These are phyloP conservation scores for Diplodus puntazzo DNA, from an alignment of 2,797 vertebrate species.

Conservation along the genomic window DNA sequence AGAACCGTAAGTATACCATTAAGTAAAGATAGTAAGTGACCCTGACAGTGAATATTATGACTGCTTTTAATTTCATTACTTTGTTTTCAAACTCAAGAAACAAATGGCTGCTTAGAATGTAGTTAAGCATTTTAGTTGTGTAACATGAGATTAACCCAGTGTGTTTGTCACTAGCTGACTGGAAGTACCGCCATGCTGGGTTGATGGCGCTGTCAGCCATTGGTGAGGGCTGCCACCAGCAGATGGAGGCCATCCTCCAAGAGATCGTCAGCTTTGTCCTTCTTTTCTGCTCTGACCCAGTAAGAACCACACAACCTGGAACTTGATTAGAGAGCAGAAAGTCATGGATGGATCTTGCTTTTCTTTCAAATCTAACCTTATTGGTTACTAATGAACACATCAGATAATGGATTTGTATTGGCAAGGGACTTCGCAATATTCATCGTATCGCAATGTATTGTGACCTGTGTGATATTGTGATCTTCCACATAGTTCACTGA, in stretches of 20 bases:
- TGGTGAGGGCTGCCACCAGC: slow-evolving; percentile 98
- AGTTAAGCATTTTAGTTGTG: not conserved
- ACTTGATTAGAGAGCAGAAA: not conserved
- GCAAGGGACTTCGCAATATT: too few species aligned
- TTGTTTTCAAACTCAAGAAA: too few species aligned
- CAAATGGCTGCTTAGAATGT: not conserved
- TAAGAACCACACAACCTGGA: slow-evolving; percentile 76
- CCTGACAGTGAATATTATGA: not conserved
- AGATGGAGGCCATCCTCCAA: slow-evolving; percentile 98
- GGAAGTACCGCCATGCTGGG: slow-evolving; percentile 97
- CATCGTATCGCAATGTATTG: too few species aligned
- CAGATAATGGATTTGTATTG: too few species aligned
- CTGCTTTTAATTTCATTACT: not conserved
- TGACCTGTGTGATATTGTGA: too few species aligned
- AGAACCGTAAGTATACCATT: slow-evolving; percentile 90
- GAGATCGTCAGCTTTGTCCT: slow-evolving; percentile 98
- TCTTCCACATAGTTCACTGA: too few species aligned
- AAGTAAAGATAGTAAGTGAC: too few species aligned
- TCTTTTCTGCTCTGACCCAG: slow-evolving; percentile 95
- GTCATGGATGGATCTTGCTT: not conserved
- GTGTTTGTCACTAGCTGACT: slow-evolving; percentile 88
- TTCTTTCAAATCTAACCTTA: not conserved
- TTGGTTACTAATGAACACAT: not conserved
- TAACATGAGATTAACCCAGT: not conserved
- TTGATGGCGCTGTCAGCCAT: slow-evolving; percentile 98